These are phyloP conservation scores for Drosophila pectinifera DNA, from an alignment of 1,140 invertebrate genomes.

Conservation along the genomic window DNA sequence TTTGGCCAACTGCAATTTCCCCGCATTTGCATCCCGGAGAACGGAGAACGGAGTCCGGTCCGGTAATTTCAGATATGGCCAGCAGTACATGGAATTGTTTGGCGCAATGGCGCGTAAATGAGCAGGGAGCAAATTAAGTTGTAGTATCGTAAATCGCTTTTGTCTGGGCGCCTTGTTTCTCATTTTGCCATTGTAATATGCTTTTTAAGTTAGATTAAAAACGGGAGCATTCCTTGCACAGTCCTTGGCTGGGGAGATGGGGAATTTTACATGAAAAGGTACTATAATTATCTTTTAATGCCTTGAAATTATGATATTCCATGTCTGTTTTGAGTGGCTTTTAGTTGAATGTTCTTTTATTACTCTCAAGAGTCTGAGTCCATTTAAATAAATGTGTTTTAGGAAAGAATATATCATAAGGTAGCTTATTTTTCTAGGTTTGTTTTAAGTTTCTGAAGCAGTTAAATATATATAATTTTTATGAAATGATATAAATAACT, in stretches of 20 bases:
- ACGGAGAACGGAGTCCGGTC: neutral
- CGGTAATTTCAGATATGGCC: conserved; percentile 39
- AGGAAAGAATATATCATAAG: too few species aligned
- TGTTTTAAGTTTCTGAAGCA: too few species aligned
- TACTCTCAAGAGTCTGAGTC: neutral
- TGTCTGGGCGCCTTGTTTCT: conserved; percentile 40
- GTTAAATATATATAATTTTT: too few species aligned
- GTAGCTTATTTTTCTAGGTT: too few species aligned
- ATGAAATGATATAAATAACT: too few species aligned
- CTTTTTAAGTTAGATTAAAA: conserved; percentile 28
- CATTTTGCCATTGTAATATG: conserved; percentile 5
- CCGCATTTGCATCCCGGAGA: conserved; percentile 38
- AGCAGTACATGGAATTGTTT: conserved; percentile 42
- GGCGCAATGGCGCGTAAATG: conserved; percentile 65
- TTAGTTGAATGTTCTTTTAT: neutral
- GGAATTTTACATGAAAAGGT: neutral
- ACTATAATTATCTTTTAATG: conserved; percentile 17
- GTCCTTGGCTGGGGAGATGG: conserved; percentile 1
- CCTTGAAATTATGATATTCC: conserved; percentile 2
- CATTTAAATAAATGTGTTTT: neutral
- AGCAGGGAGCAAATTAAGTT: conserved; percentile 55
- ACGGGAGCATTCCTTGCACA: neutral
- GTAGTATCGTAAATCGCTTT: conserved; percentile 54
- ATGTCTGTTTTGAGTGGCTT: neutral
- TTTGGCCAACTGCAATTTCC: conserved; percentile 35